Conservation (phyloP, 2,797 vertebrate genomes). For the Sebastes oblongus region DNA sequence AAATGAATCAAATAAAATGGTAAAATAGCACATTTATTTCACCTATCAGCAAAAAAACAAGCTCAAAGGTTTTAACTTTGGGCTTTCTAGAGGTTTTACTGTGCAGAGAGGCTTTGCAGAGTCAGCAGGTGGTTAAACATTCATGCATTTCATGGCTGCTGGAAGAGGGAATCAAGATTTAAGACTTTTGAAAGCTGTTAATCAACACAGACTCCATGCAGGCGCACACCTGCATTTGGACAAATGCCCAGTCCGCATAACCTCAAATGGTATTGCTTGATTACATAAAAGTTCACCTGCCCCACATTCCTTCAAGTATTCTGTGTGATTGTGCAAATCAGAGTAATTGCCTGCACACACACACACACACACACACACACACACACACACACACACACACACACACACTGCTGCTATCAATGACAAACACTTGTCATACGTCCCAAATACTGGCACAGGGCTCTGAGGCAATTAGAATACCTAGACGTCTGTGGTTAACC, state of each 20-base stretch:
- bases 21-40: no score
- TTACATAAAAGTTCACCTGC: slow-evolving; percentile 72
- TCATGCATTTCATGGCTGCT: slow-evolving; percentile 40
- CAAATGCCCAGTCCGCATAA: slow-evolving; percentile 50
- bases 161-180: slow-evolving; percentile 49
- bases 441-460: slow-evolving; percentile 27
- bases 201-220: slow-evolving; percentile 68
- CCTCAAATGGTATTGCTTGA: slow-evolving; percentile 49
- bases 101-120: slow-evolving; percentile 51
- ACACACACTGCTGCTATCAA: slow-evolving; percentile 47
- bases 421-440: slow-evolving; percentile 55
- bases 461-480: slow-evolving; percentile 54
- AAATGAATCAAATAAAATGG: neutral
- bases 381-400: slow-evolving; percentile 35
- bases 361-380: slow-evolving; percentile 39
- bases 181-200: slow-evolving; percentile 51
- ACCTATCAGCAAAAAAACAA: no score
- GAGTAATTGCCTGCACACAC: slow-evolving; percentile 66
- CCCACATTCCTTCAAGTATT: slow-evolving; percentile 63
- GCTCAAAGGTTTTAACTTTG: neutral
- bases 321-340: slow-evolving; percentile 70
- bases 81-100: neutral
- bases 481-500: slow-evolving; percentile 50
- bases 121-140: slow-evolving; percentile 58
- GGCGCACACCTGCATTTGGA: slow-evolving; percentile 65